phyloP scores from a whole-genome alignment of 2,797 vertebrate species.

The Mormyrus proboscirostris region DNA sequence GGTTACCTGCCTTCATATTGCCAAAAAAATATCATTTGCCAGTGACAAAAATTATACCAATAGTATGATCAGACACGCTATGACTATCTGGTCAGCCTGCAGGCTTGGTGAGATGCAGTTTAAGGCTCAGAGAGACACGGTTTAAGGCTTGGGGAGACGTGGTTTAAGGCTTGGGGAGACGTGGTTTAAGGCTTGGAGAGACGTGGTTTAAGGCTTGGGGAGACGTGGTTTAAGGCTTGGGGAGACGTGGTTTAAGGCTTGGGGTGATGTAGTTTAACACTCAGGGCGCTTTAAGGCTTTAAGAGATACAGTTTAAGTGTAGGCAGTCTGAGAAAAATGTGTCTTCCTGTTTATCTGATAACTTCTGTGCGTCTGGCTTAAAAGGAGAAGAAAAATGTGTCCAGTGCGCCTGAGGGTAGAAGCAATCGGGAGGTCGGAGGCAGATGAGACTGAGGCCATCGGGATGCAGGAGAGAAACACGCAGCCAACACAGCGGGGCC shows the following conservation, averaged over 20 bases:
- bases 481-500: background rate
- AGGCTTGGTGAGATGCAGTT: background rate
- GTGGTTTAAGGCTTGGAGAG: background rate
- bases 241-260: background rate
- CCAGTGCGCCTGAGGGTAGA: background rate
- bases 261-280: background rate
- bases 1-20: background rate
- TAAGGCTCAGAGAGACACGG: background rate
- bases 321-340: background rate
- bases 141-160: background rate
- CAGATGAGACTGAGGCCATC: slow-evolving; percentile 50
- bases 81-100: background rate
- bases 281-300: background rate
- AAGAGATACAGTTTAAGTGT: background rate
- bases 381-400: background rate
- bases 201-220: background rate
- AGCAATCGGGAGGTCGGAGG: slow-evolving; percentile 47
- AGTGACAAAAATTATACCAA: background rate
- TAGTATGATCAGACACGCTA: background rate
- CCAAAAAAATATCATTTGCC: background rate
- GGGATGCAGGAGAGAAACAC: background rate
- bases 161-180: background rate
- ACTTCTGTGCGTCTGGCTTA: slow-evolving; percentile 9
- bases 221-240: background rate
- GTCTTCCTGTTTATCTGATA: slow-evolving; percentile 13